phyloP scores from a whole-genome alignment of 2,797 vertebrate species.

The Enteromius treurensis region DNA sequence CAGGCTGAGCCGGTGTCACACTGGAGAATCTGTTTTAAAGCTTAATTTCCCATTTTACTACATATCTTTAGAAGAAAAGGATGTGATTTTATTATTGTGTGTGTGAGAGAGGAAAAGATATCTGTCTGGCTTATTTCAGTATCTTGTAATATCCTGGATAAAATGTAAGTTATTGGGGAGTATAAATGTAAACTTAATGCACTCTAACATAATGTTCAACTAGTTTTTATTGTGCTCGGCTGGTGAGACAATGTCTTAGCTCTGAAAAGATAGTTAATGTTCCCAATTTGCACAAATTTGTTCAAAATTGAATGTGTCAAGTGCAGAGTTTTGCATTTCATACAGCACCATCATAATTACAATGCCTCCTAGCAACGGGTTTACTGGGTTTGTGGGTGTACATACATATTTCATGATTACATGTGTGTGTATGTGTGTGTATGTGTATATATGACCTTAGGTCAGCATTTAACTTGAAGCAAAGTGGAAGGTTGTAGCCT shows the following conservation, averaged over 20 bases:
- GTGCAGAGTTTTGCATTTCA: background rate
- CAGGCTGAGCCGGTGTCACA: constrained; percentile 29
- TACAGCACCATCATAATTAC: background rate
- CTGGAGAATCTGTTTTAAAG: constrained; percentile 49
- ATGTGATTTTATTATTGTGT: constrained; percentile 28
- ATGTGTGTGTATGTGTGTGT: background rate
- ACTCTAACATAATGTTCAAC: constrained; percentile 37
- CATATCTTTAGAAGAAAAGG: constrained; percentile 28
- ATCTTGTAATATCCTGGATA: constrained; percentile 46
- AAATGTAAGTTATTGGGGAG: constrained; percentile 48
- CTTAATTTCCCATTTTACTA: constrained; percentile 54
- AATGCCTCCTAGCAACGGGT: background rate
- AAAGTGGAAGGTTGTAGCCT: background rate
- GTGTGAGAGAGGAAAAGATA: constrained; percentile 10
- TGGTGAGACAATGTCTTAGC: constrained; percentile 3
- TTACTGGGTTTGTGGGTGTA: constrained; percentile 22
- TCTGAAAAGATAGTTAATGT: background rate
- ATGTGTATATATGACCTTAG: background rate
- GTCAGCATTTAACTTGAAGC: constrained; percentile 60
- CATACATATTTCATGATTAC: constrained; percentile 21
- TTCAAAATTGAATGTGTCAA: background rate
- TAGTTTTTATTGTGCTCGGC: constrained; percentile 7
- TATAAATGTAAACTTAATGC: constrained; percentile 55
- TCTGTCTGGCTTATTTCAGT: constrained; percentile 40
- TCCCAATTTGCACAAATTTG: background rate